Percentiles rank a stretch among this genome's conserved stretches.
These are phyloP conservation scores for Steinernema scapterisci DNA, from an alignment of 2,888 invertebrate genomes.

Conservation along the genomic window DNA sequence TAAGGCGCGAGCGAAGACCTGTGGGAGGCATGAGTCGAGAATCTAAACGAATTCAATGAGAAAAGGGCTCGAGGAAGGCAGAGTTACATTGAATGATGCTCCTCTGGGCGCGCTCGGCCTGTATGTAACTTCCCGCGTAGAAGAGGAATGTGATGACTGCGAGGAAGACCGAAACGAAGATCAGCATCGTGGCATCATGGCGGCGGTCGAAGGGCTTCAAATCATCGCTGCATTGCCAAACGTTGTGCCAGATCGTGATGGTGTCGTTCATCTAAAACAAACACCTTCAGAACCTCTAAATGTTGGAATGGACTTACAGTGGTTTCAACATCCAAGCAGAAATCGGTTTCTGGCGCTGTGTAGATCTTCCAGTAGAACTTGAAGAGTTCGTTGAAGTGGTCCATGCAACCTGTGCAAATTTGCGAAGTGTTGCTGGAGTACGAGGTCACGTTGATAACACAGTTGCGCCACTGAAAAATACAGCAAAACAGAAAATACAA, in stretches of 20 bases:
- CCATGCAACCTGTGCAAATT: constrained; percentile 54
- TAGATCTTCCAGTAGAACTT: constrained; percentile 65
- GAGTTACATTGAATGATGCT: constrained; percentile 60
- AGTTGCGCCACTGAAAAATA: constrained; percentile 59
- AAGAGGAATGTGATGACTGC: constrained; percentile 56
- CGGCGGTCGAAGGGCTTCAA: constrained; percentile 44
- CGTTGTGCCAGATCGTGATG: constrained; percentile 63
- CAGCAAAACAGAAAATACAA: too few species aligned
- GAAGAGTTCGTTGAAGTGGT: constrained; percentile 53
- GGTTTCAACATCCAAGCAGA: constrained; percentile 66
- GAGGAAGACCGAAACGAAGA: constrained; percentile 49
- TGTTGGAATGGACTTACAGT: constrained; percentile 43
- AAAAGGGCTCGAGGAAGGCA: constrained; percentile 2
- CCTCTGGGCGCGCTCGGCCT: constrained; percentile 55
- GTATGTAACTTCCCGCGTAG: constrained; percentile 64
- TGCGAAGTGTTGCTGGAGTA: constrained; percentile 37
- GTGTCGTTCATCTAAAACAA: constrained; percentile 64
- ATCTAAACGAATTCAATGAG: not conserved
- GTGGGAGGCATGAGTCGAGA: constrained; percentile 1
- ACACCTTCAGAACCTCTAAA: not conserved
- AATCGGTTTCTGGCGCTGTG: constrained; percentile 56
- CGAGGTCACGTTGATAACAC: constrained; percentile 56
- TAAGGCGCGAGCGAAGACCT: constrained; percentile 50
- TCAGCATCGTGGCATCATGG: constrained; percentile 40
- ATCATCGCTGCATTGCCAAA: constrained; percentile 60